Conservation (phyloP, 1,140 invertebrate genomes). For the Daktulosphaira vitifoliae region DNA sequence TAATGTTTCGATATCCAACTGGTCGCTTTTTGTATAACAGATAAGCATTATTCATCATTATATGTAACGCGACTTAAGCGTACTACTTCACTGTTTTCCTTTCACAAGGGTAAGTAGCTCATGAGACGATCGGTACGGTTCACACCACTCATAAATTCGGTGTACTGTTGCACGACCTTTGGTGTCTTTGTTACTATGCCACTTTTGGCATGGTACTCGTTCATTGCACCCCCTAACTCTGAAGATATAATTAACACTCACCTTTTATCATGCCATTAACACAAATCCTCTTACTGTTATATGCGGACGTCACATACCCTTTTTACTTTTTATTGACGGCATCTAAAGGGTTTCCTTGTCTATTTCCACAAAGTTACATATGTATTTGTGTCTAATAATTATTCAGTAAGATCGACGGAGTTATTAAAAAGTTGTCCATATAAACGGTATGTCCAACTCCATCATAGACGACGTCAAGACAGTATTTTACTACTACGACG, state of each 20-base stretch:
- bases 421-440: conserved; percentile 14
- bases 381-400: conserved; percentile 3
- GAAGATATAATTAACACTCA: not conserved
- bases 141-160: conserved; percentile 8
- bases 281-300: not conserved
- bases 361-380: too few relatives aligned
- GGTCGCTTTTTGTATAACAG: not conserved
- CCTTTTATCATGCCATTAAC: conserved; percentile 19
- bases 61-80: not conserved
- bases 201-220: not conserved
- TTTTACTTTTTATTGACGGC: not conserved
- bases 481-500: not conserved
- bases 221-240: not conserved
- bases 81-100: conserved; percentile 2
- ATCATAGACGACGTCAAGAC: not conserved
- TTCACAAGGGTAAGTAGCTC: conserved; percentile 7
- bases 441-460: conserved; percentile 16
- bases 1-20: not conserved
- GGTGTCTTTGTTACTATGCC: not conserved
- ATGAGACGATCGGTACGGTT: conserved; percentile 3
- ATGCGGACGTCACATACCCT: not conserved
- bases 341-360: too few relatives aligned
- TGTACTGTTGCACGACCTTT: not conserved
- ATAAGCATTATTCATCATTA: conserved; percentile 3
- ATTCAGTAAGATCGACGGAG: not conserved